Percentiles rank a stretch among this genome's conserved stretches.
These are phyloP conservation scores for Drosophila parthenogenetica DNA, from an alignment of 2,888 invertebrate species.

Conservation along the genomic window DNA sequence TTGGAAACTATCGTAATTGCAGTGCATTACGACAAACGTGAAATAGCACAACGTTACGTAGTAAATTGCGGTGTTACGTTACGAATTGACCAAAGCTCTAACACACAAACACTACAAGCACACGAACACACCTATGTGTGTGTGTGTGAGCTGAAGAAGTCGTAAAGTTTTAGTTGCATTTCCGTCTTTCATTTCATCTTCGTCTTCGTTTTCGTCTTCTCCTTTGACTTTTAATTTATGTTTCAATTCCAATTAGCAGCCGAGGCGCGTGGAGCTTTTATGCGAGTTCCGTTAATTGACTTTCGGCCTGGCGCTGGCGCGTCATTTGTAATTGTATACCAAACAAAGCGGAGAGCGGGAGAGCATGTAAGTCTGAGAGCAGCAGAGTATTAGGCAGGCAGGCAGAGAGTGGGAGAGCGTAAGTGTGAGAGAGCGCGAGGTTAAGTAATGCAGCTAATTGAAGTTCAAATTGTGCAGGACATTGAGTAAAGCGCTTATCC, in stretches of 20 bases:
- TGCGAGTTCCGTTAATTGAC: conserved; percentile 74
- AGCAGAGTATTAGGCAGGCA: not conserved
- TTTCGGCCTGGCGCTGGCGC: conserved; percentile 75
- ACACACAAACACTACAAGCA: conserved; percentile 3
- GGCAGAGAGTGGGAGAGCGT: conserved; percentile 6
- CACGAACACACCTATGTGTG: conserved; percentile 5
- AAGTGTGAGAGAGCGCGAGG: conserved; percentile 44
- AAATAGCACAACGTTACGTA: conserved; percentile 59
- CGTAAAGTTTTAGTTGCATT: conserved; percentile 77
- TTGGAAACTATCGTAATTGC: conserved; percentile 61
- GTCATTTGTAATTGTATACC: conserved; percentile 78
- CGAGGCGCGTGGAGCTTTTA: conserved; percentile 73
- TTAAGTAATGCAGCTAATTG: conserved; percentile 69
- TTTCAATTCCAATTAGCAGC: conserved; percentile 85
- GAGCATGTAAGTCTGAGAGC: not conserved
- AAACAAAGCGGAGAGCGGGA: conserved; percentile 10
- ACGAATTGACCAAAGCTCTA: conserved; percentile 44
- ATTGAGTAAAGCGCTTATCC: conserved; percentile 56
- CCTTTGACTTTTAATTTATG: conserved; percentile 85
- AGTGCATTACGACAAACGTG: conserved; percentile 65
- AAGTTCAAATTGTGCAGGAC: conserved; percentile 71
- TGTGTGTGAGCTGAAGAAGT: conserved; percentile 47
- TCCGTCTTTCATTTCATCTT: conserved; percentile 43
- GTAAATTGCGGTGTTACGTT: conserved; percentile 48
- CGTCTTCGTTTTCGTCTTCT: conserved; percentile 46